Percentiles rank a stretch among this genome's conserved stretches.
Evolutionary conservation across 1,140 invertebrate genomes (phyloP).

Genomic region (Panagrolaimus sp.): DNA sequence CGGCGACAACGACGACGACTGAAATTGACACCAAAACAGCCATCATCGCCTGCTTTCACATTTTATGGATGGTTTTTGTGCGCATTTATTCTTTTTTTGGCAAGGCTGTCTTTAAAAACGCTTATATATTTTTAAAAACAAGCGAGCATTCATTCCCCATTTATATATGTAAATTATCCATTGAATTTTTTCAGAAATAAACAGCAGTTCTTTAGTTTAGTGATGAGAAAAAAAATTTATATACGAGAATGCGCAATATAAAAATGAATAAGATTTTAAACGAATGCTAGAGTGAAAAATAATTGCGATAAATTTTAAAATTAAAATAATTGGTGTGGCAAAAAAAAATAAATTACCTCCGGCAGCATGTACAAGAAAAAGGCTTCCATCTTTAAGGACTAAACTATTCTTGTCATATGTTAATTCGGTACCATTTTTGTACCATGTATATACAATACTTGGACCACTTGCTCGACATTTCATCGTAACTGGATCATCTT

Average conservation of each 20-base stretch:
- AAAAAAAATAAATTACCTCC: conserved; percentile 12
- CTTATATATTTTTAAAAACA: no score
- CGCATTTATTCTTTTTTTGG: background rate
- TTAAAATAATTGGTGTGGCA: no score
- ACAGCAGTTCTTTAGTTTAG: no score
- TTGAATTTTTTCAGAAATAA: background rate
- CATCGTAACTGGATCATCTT: conserved; percentile 19
- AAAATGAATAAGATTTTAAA: no score
- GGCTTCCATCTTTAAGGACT: conserved; percentile 13
- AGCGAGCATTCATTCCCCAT: no score
- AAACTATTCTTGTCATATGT: conserved; percentile 14
- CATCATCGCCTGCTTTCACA: background rate
- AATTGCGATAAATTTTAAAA: no score
- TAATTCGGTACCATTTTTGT: conserved; percentile 13
- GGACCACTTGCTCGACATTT: conserved; percentile 6
- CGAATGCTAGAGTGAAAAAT: no score
- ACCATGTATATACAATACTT: background rate
- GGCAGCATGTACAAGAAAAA: conserved; percentile 16
- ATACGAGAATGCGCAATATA: no score
- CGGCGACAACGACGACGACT: background rate
- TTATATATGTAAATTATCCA: conserved; percentile 15
- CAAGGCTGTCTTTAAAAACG: background rate
- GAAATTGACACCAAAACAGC: conserved; percentile 13
- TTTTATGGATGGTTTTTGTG: conserved; percentile 14
- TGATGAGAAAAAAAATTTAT: no score